Conservation (phyloP, 2,797 vertebrate species). For the Myotis daubentonii region DNA sequence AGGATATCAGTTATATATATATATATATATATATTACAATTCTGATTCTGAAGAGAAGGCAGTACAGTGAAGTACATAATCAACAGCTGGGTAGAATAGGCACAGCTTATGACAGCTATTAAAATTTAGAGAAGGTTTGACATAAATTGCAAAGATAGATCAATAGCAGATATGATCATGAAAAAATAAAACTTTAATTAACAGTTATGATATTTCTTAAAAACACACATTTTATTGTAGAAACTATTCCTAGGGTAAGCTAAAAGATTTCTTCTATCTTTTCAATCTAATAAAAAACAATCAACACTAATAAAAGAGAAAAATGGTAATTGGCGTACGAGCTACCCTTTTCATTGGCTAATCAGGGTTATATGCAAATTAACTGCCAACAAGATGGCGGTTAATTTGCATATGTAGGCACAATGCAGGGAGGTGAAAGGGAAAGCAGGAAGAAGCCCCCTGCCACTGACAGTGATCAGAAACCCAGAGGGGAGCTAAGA, state of each 20-base stretch:
- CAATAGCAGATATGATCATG: not conserved
- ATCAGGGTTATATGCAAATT: too few relatives aligned
- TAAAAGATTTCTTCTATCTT: not conserved
- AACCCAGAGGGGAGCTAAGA: too few relatives aligned
- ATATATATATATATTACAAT: not conserved
- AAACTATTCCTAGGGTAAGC: not conserved
- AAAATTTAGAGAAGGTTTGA: constrained; percentile 28
- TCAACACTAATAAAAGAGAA: too few relatives aligned
- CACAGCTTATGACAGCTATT: not conserved
- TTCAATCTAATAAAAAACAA: not conserved
- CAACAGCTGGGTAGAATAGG: not conserved
- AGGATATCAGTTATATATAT: not conserved
- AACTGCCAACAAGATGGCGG: too few relatives aligned
- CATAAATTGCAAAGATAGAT: not conserved
- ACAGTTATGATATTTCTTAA: not conserved
- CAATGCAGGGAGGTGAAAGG: too few relatives aligned
- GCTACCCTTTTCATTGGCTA: too few relatives aligned
- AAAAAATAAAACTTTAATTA: constrained; percentile 17
- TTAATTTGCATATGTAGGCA: too few relatives aligned
- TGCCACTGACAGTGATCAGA: too few relatives aligned
- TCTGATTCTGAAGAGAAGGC: not conserved
- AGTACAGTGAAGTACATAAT: not conserved
- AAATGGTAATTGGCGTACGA: too few relatives aligned
- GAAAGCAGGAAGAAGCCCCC: too few relatives aligned
- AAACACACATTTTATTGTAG: not conserved